Percentiles rank a stretch among this genome's conserved stretches.
These are phyloP conservation scores for Leiothrix lutea DNA, from an alignment of 2,113 vertebrate genomes.

Conservation along the genomic window DNA sequence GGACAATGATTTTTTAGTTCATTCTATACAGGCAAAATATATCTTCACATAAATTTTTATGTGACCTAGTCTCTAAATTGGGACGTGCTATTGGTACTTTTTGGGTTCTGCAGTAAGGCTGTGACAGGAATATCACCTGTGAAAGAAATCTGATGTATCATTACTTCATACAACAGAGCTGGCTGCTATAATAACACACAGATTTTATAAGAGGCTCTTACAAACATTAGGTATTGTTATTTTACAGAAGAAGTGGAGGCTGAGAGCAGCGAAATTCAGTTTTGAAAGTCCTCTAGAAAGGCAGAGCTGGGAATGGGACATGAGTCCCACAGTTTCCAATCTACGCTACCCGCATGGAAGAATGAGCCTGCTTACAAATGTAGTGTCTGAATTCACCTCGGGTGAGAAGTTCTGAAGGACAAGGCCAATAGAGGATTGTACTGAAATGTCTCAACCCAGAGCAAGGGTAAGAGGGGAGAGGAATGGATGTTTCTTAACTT, in stretches of 20 bases:
- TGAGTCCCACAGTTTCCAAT: neutral
- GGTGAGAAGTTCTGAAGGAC: neutral
- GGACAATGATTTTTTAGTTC: neutral
- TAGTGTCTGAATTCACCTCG: neutral
- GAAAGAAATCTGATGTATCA: neutral
- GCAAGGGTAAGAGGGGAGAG: neutral
- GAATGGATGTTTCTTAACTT: neutral
- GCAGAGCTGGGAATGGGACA: neutral
- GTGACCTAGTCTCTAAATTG: neutral
- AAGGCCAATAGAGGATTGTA: neutral
- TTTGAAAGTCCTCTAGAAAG: neutral
- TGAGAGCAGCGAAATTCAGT: neutral
- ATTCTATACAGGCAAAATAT: neutral
- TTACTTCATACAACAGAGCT: neutral
- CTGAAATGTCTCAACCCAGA: neutral
- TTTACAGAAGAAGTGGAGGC: neutral
- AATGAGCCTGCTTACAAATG: neutral
- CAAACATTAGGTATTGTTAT: neutral
- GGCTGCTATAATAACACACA: neutral
- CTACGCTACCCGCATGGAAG: neutral
- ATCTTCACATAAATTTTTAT: neutral
- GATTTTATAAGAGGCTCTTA: neutral
- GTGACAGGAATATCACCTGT: neutral
- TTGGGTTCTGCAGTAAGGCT: neutral
- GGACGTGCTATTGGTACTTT: neutral